phyloP scores from a whole-genome alignment of 2,888 invertebrate species.

The Pollenia griseotomentosa region DNA sequence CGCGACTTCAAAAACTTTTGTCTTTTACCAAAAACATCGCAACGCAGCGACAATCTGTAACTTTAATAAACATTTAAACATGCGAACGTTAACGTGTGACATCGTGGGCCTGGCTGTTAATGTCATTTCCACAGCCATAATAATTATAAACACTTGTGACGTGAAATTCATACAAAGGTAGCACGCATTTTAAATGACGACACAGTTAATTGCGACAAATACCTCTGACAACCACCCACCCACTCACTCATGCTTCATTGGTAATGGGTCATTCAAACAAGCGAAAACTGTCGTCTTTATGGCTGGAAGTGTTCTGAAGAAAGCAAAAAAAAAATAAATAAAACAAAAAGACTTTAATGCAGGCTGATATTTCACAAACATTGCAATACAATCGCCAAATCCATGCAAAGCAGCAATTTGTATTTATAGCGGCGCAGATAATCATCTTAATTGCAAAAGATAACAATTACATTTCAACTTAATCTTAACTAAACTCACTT shows the following conservation, averaged over 20 bases:
- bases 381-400: background rate
- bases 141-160: background rate
- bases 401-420: constrained; percentile 13
- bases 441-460: constrained; percentile 38
- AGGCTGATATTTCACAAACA: background rate
- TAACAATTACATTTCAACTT: constrained; percentile 50
- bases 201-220: background rate
- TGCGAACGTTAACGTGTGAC: too few species aligned
- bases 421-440: constrained; percentile 42
- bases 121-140: too few species aligned
- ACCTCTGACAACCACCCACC: too few species aligned
- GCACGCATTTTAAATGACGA: constrained; percentile 10
- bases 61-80: too few species aligned
- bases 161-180: background rate
- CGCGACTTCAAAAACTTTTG: background rate
- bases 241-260: background rate
- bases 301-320: background rate
- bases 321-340: background rate
- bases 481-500: constrained; percentile 27
- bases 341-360: background rate
- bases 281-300: constrained; percentile 12
- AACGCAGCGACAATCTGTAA: too few species aligned
- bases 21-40: background rate
- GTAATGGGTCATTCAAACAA: constrained; percentile 11
- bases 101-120: too few species aligned